Base-by-base conservation (phyloP, 2,888 invertebrate genomes). In the Ecliptopera silaceata region DNA sequence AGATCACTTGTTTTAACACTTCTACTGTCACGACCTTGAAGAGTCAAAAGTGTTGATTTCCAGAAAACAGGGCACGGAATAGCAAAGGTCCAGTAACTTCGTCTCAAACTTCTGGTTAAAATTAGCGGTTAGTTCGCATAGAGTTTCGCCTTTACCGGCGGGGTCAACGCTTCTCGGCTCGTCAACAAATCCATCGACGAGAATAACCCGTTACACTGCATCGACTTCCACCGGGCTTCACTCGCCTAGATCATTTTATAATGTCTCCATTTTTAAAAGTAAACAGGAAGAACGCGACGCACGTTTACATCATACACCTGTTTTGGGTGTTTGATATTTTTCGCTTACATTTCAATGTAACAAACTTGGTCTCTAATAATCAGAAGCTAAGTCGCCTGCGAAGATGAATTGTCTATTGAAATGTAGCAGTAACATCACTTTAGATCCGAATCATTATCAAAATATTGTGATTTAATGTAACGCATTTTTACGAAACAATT, bases 161-260 rank as follows among this genome's bases (percentile, higher is more conserved):
- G 85, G 90, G 89, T 89, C 90, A 89, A 89, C 86, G 88, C 74
- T 83, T 87, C 86, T 81, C 82, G 77, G 69, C 79, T 80, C 88
- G 88, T 89, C 88, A 88, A 90, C 89, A 88, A 88, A 88, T 86
- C 88, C 83, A 80, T 86, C 81, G 89, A 80, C 89, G 79, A 90
- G 89, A 90, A 90, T 90, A 90, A 89, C 89, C 87, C 87, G 90
- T 88, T 88, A 85, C 85, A 79, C 83, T 81, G 83, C 88, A 84
- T 79, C 82, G 79, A 74, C 82, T 82, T 84, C 86, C 83, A 87
- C 80, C 74, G 22, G 42, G 77, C 85, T 86, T 86, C 86, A 82
- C 86, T 79, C 80, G 79, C 78, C 83, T 84, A 82, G 80, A 82
- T 79, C 78, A 80, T 79, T 80, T 75, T 76, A 74, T 74, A 71